These are phyloP conservation scores for Micrasema longulum DNA, from an alignment of 1,140 invertebrate species.

Conservation along the genomic window DNA sequence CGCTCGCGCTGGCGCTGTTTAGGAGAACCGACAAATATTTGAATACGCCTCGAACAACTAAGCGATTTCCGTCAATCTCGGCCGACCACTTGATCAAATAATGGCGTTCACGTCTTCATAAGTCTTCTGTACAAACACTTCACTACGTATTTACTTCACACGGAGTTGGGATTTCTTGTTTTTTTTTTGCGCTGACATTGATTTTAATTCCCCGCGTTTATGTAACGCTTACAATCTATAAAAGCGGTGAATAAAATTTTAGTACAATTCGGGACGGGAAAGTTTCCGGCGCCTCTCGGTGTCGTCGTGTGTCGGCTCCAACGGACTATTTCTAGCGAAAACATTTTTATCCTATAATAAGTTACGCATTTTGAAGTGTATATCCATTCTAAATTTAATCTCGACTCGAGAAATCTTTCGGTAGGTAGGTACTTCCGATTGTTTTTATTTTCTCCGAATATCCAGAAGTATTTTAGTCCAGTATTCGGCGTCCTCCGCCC, in stretches of 20 bases:
- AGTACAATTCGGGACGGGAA: neutral
- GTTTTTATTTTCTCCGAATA: constrained; percentile 29
- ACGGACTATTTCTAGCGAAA: constrained; percentile 34
- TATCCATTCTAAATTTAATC: constrained; percentile 37
- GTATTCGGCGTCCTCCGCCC: neutral
- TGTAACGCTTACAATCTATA: constrained; percentile 2
- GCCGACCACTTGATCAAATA: constrained; percentile 7
- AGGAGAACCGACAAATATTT: constrained; percentile 27
- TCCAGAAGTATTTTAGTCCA: constrained; percentile 20
- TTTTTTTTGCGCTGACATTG: neutral
- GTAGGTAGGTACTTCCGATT: constrained; percentile 26
- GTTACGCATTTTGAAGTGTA: constrained; percentile 37
- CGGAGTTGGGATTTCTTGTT: neutral
- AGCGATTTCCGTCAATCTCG: constrained; percentile 3
- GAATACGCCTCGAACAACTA: neutral
- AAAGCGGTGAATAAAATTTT: constrained; percentile 1
- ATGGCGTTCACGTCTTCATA: neutral
- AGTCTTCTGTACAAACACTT: constrained; percentile 12
- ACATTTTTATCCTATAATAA: constrained; percentile 44
- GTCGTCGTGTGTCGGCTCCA: constrained; percentile 34
- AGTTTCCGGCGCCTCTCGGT: constrained; percentile 16
- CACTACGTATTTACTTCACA: neutral
- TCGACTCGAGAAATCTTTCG: constrained; percentile 10
- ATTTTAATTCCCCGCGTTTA: neutral
- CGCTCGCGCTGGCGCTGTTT: neutral